Conservation (phyloP, 2,113 vertebrate species). For the Paramormyrops kingsleyae region DNA sequence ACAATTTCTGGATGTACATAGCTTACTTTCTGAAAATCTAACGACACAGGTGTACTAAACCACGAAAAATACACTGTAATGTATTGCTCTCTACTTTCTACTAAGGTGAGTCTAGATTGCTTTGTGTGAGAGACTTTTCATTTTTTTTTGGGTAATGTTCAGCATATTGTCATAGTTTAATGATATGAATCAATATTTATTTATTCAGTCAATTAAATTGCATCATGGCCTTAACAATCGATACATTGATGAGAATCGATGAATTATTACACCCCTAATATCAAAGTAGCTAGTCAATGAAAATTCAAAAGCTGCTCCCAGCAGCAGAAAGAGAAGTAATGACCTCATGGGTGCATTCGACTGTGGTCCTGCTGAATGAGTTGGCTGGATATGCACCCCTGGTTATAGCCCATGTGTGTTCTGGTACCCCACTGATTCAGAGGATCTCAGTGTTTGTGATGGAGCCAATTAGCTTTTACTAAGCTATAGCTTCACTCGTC, state of each 20-base stretch:
- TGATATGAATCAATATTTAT: not conserved
- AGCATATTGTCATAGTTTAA: not conserved
- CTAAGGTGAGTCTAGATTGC: not conserved
- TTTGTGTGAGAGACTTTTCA: not conserved
- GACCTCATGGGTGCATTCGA: not conserved
- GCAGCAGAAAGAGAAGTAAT: not conserved
- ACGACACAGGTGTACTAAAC: no score
- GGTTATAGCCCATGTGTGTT: not conserved
- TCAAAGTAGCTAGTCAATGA: not conserved
- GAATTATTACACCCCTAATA: not conserved
- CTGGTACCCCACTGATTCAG: not conserved
- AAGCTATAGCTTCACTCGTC: not conserved
- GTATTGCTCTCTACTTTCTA: not conserved
- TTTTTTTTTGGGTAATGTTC: not conserved
- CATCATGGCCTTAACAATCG: not conserved
- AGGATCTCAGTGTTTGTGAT: not conserved
- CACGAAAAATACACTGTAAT: not conserved
- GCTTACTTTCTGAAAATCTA: no score
- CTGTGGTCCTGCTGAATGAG: not conserved
- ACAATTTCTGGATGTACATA: no score
- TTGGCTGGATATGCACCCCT: not conserved
- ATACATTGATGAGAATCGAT: not conserved
- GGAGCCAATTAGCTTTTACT: not conserved
- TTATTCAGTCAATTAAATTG: not conserved
- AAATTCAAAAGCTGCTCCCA: not conserved